phyloP scores from a whole-genome alignment of 2,797 vertebrate species.

The Acrossocheilus fasciatus region DNA sequence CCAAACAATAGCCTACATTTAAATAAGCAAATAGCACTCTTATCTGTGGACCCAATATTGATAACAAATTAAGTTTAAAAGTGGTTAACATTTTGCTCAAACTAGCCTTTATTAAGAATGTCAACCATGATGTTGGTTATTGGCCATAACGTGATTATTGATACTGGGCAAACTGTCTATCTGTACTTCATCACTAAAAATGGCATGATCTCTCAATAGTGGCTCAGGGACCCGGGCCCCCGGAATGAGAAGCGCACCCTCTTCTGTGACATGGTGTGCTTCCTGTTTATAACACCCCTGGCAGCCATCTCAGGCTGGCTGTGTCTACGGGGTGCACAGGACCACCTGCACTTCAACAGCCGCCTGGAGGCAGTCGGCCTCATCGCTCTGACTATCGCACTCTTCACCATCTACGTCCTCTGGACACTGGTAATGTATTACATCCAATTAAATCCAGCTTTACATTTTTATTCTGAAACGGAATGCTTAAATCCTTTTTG shows the following conservation, averaged over 20 bases:
- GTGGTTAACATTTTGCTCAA: background rate
- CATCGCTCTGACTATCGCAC: constrained; percentile 94
- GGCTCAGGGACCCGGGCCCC: constrained; percentile 91
- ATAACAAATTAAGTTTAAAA: background rate
- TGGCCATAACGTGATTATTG: background rate
- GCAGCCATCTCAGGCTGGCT: constrained; percentile 96
- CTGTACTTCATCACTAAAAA: background rate
- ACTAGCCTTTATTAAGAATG: background rate
- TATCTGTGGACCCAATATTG: no score
- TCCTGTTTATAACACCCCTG: constrained; percentile 93
- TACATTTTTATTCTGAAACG: background rate
- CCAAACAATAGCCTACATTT: background rate
- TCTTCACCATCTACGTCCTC: constrained; percentile 96
- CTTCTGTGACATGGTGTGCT: constrained; percentile 96
- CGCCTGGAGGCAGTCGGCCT: constrained; percentile 92
- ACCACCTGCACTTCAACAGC: constrained; percentile 92
- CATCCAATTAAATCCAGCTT: background rate
- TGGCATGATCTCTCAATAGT: constrained; percentile 73
- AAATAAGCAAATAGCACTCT: background rate
- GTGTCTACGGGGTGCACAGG: constrained; percentile 92
- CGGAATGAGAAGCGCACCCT: constrained; percentile 94
- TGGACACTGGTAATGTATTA: constrained; percentile 90
- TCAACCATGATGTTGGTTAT: background rate
- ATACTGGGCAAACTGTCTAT: background rate
- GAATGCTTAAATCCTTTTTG: background rate